Evolutionary conservation across 1,140 invertebrate species (phyloP).

Genomic region (Archegozetes longisetosus): DNA sequence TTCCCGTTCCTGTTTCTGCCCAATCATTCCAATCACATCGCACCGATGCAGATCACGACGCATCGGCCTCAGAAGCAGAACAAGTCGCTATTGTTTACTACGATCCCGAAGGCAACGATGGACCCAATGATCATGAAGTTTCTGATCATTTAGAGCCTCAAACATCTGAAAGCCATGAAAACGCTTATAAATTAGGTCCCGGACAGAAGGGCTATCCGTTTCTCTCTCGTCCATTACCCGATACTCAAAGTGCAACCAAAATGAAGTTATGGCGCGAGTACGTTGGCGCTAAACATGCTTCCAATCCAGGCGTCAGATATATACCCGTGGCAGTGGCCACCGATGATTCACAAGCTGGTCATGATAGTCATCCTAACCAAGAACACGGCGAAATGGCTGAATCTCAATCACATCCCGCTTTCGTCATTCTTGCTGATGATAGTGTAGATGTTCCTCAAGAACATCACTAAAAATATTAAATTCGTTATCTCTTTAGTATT

Average conservation of each 20-base stretch:
- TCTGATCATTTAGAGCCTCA: slow-evolving; percentile 1
- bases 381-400: background rate
- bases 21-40: background rate
- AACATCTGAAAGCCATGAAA: slow-evolving; percentile 2
- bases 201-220: background rate
- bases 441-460: background rate
- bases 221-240: background rate
- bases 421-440: slow-evolving; percentile 6
- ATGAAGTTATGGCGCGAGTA: slow-evolving; percentile 10
- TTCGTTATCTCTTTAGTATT: too few species aligned
- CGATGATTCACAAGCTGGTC: background rate
- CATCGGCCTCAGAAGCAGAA: slow-evolving; percentile 3
- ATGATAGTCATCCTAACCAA: background rate
- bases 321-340: slow-evolving; percentile 7
- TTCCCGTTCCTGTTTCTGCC: background rate
- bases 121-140: background rate
- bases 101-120: slow-evolving; percentile 2
- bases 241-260: background rate
- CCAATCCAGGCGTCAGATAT: slow-evolving; percentile 8
- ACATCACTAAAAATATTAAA: too few species aligned
- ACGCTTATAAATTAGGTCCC: background rate
- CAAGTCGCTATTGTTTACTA: slow-evolving; percentile 5
- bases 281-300: slow-evolving; percentile 7
- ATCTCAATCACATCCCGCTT: slow-evolving; percentile 2
- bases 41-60: slow-evolving; percentile 1